Evolutionary conservation across 2,888 invertebrate species (phyloP), one percentile per base, ranked within the genome.

Genomic region (Dioctria linearis): DNA sequence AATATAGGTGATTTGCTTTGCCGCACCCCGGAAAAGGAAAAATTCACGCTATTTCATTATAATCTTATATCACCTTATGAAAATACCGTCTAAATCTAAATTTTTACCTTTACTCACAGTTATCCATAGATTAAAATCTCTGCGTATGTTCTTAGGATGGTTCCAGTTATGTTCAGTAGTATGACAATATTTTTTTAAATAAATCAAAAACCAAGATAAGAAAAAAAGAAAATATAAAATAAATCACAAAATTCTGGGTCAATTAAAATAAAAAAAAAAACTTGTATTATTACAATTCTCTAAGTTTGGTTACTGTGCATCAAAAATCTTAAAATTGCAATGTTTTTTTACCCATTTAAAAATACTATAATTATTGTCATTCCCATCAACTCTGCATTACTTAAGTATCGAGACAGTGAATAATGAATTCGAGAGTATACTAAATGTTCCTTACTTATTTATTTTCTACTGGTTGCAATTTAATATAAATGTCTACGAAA

Each of bases 291-390:
- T 73, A 73, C 57, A 59, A 69, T 69, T 69, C 69, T 73, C 59
- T 73, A 73, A 73, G 13, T 73, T 57, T 73, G n/a, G 73, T 73
- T 54, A 57, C n/a, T 73, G 25, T 25, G 73, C 73, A 73, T 73
- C 57, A 73, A 73, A 73, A 40, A 25, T 25, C 51, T 25, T 57
- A 54, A 73, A 73, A 57, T 73, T 73, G 73, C 59, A 42, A 73
- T 73, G 54, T 73, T 69, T 67, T 67, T 69, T 69, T 69, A 69
- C 51, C 51, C 51, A 59, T 73, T 73, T 73, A 73, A 73, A 59
- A 73, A 73, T 57, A 73, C 46, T 25, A 25, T 51, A 11, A 51
- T 67, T 43, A 59, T 73, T 73, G 73, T 73, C 73, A 73, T 73
- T 37, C 57, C 57, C 73, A 54, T 54, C 59, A 73, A 73, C 5